Base-by-base conservation (phyloP, 2,797 vertebrate species). In the Catharus ustulatus region DNA sequence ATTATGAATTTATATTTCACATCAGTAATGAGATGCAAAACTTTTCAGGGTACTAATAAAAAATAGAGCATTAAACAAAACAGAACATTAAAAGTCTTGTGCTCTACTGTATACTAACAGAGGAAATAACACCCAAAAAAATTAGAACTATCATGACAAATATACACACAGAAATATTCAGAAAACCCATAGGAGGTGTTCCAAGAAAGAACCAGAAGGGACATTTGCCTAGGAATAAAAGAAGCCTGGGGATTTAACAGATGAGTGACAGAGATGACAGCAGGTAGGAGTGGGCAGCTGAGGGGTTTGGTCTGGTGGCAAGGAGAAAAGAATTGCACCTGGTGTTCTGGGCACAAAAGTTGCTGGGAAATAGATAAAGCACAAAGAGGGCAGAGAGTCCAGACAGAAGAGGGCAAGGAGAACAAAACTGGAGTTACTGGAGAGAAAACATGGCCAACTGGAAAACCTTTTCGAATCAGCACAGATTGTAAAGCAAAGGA, bases 221-320 rank as follows among this genome's bases (percentile, higher is more conserved):
- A 90, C 90, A 94, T 96, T 94, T 96, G 92, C 77, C 55, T 86
- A 73, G 91, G 61, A 96, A 90, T 86, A 89, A 83, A 91, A 80
- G 88, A 96, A 94, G 88, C 95, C 94, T 94, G 94, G 67, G 83
- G 94, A 93, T 91, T 95, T 95, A 96, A 96, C 95, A 95, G 90
- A 94, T 69, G 90, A 96, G 42, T 90, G 95, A 54, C 77, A 84
- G 93, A 84, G 69, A 93, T 40, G 95, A 94, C 93, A 97, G 94
- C 94, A 96, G 94, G 92, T 95, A 92, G 67, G 78, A 96, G 46
- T 66, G 67, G 94, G 52, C 85, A 95, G 93, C 95, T 94, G 89
- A 96, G 85, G 32, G 61, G 57, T 87, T 93, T 88, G 77, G 57
- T 90, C 85, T 90, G 63, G 83, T 94, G 77, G 74, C 83, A 87